Conservation (phyloP, 2,888 invertebrate species). For the Cataglyphis rosenhaueri region DNA sequence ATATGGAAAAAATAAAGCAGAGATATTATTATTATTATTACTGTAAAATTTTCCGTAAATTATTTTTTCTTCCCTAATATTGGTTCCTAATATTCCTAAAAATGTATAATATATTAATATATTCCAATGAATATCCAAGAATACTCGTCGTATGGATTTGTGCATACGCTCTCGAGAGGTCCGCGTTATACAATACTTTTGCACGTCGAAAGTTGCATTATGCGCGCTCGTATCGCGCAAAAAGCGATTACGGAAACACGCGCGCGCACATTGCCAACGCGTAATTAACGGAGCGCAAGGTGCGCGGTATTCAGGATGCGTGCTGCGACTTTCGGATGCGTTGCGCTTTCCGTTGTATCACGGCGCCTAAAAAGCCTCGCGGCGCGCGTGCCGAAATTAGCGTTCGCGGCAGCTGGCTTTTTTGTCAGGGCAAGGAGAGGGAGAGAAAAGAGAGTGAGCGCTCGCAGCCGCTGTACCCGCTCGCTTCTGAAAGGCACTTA, state of each 20-base stretch:
- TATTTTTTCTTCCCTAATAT: neutral
- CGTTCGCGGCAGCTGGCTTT: slow-evolving; percentile 58
- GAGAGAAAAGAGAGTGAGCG: slow-evolving; percentile 13
- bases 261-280: neutral
- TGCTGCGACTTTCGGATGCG: slow-evolving; percentile 29
- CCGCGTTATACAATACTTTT: neutral
- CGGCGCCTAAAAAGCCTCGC: slow-evolving; percentile 52
- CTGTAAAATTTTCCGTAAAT: neutral
- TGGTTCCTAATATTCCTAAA: neutral
- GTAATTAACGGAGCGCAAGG: slow-evolving; percentile 51
- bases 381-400: slow-evolving; percentile 61
- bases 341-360: slow-evolving; percentile 62
- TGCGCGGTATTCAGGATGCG: slow-evolving; percentile 32
- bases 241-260: slow-evolving; percentile 20
- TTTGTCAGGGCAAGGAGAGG: slow-evolving; percentile 40
- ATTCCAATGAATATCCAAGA: neutral
- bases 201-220: slow-evolving; percentile 30
- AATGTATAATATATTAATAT: neutral
- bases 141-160: neutral
- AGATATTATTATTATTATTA: neutral
- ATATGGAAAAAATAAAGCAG: neutral
- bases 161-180: neutral
- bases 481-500: slow-evolving; percentile 18
- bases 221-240: neutral
- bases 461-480: slow-evolving; percentile 22